A percentile compares a stretch with the other conserved stretches of the same genome.
phyloP scores from a whole-genome alignment of 2,888 invertebrate species.

The Acleris emargana region DNA sequence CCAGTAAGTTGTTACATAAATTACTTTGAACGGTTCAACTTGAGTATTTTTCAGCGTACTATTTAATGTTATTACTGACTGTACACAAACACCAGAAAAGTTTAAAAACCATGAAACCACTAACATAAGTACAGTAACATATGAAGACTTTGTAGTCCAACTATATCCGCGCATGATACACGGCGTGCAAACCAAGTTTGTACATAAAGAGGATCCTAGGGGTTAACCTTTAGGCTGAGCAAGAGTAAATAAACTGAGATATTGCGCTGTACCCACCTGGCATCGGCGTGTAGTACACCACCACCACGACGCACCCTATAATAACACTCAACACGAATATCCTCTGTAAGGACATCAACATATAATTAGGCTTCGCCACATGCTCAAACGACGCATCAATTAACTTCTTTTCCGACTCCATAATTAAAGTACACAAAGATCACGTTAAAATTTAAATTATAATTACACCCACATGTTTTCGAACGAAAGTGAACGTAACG shows the following conservation, averaged over 20 bases:
- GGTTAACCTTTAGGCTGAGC: conserved; percentile 1
- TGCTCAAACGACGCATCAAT: conserved; percentile 51
- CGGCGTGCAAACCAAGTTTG: conserved; percentile 1
- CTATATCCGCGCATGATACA: conserved; percentile 6
- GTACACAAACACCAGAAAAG: neutral
- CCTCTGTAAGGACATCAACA: conserved; percentile 85
- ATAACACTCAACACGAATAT: conserved; percentile 86
- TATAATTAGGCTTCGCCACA: conserved; percentile 76
- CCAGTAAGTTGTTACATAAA: no score
- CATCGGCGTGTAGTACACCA: conserved; percentile 88
- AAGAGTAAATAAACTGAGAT: neutral
- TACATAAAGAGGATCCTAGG: conserved; percentile 9
- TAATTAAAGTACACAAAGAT: conserved; percentile 43
- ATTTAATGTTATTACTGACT: neutral
- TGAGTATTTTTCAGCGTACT: neutral
- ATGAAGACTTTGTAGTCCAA: neutral
- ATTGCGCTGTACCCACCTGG: conserved; percentile 80
- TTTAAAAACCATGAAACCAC: neutral
- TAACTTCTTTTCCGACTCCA: conserved; percentile 66
- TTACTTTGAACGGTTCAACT: neutral
- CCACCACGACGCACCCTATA: conserved; percentile 86
- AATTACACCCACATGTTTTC: conserved; percentile 27
- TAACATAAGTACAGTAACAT: neutral
- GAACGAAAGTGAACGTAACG: conserved; percentile 18
- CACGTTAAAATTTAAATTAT: conserved; percentile 11